Evolutionary conservation across 2,888 invertebrate species (phyloP).

Genomic region (Bursaphelenchus okinawaensis): DNA sequence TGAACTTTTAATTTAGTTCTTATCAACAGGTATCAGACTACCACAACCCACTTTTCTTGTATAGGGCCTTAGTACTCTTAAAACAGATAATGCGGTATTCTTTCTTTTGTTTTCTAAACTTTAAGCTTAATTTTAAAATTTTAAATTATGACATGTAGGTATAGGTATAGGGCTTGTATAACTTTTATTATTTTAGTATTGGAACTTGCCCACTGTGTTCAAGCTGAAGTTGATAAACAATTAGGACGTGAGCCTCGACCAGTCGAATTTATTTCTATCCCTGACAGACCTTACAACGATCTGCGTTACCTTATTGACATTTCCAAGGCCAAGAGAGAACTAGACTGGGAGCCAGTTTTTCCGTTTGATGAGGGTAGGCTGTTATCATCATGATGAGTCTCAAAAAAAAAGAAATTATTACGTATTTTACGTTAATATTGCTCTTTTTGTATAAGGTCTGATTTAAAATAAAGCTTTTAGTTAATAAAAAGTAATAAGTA

Average conservation of each 20-base stretch:
- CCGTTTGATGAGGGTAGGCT: conserved; percentile 46
- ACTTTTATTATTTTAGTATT: conserved; percentile 35
- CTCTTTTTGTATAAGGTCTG: neutral
- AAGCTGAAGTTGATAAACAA: conserved; percentile 49
- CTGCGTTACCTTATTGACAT: conserved; percentile 53
- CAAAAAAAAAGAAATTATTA: neutral
- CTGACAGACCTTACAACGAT: conserved; percentile 56
- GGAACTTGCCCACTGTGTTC: conserved; percentile 47
- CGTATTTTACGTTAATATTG: neutral
- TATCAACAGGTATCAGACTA: neutral
- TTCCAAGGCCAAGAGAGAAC: conserved; percentile 41
- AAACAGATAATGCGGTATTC: too few relatives aligned
- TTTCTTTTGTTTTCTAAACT: conserved; percentile 6
- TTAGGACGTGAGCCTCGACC: conserved; percentile 28
- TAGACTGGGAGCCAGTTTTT: conserved; percentile 49
- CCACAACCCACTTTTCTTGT: conserved; percentile 6
- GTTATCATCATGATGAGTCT: neutral
- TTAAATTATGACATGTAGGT: too few relatives aligned
- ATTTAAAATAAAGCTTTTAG: too few relatives aligned
- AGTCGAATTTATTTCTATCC: conserved; percentile 45
- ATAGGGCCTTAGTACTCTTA: too few relatives aligned
- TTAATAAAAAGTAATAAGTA: too few relatives aligned
- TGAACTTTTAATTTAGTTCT: conserved; percentile 27
- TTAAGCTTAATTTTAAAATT: conserved; percentile 10
- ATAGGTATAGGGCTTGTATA: neutral